Conservation (phyloP, 2,888 invertebrate species). For the Sinodicranocentrus sp. region DNA sequence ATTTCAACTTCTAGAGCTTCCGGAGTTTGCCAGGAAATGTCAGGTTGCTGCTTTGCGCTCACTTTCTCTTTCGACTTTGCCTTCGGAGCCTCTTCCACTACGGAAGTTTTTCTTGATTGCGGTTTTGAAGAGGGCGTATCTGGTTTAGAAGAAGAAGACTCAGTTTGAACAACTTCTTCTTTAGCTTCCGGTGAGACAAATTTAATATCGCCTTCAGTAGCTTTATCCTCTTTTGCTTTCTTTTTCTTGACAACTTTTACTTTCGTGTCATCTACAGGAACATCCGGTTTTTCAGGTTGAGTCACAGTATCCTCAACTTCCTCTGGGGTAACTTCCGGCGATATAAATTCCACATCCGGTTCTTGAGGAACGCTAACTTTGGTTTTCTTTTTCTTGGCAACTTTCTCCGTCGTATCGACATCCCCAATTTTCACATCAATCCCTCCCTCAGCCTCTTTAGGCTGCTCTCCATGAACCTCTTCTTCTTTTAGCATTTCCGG, state of each 20-base stretch:
- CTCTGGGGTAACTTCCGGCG: neutral
- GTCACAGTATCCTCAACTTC: neutral
- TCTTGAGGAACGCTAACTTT: slow-evolving; percentile 6
- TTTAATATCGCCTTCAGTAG: slow-evolving; percentile 46
- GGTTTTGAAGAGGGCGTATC: neutral
- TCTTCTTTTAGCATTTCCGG: slow-evolving; percentile 79
- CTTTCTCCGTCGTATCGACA: neutral
- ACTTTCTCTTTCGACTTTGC: neutral
- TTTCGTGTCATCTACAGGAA: no score
- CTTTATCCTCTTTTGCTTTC: slow-evolving; percentile 58
- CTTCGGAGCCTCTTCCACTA: neutral
- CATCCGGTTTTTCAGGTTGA: no score
- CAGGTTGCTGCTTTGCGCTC: neutral
- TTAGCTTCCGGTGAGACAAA: neutral
- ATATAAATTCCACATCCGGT: neutral
- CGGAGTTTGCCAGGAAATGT: slow-evolving; percentile 3
- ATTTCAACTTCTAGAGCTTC: neutral
- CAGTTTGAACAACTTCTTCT: neutral
- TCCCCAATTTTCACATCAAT: neutral
- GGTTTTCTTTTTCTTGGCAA: slow-evolving; percentile 73
- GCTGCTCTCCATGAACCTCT: slow-evolving; percentile 58
- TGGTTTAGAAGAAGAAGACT: no score
- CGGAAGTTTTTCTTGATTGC: neutral
- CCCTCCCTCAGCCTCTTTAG: slow-evolving; percentile 11
- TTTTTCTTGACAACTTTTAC: slow-evolving; percentile 5